Base-by-base conservation (phyloP, 2,113 vertebrate genomes). In the Tetrax tetrax region DNA sequence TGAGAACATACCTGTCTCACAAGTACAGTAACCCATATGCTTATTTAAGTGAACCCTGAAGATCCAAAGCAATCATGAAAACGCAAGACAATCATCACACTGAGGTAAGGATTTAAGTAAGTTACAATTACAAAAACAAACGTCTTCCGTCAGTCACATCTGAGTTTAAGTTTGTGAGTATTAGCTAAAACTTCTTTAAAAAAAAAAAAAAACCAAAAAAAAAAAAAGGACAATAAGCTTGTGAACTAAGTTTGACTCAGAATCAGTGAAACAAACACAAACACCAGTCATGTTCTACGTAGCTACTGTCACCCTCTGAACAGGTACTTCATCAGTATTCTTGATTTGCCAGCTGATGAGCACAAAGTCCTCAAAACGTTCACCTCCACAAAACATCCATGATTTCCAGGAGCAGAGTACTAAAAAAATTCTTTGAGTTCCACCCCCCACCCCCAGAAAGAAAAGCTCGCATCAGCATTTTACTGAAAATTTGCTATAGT, bases 401-500 rank as follows among this genome's bases (percentile, higher is more conserved):
- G 21, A 31, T 51, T 69, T 72, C 66, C 66, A 76, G 27, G 31
- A 43, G 37, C 47, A 86, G n/a, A 80, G n/a, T 37, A 70, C 5
- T 51, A 89, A 47, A 64, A n/a, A 69, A 54, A 48, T 19, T 19
- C 19, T 48, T 48, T 48, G 47, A 9, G 12, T 33, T 37, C 3
- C 12, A 5, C 9, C 12, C 15, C 14, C 19, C 12, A 13, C 3
- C 14, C 21, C 9, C 0, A 0, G 3, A 51, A 91, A 85, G 33
- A 91, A 87, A 78, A 65, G 17, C 25, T 61, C 16, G 38, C 28
- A 72, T 41, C 50, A 77, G 7, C 5, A 38, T n/a, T 83, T 53
- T 12, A 68, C 27, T 31, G 41, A 70, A 37, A 20, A 7, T 13
- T 14, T 53, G 5, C n/a, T 51, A 47, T 4, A n/a, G 8, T 28